Percentiles rank a stretch among this genome's conserved stretches.
Conservation (phyloP, 2,113 vertebrate species). For the Cyprinodon brontotheroides region DNA sequence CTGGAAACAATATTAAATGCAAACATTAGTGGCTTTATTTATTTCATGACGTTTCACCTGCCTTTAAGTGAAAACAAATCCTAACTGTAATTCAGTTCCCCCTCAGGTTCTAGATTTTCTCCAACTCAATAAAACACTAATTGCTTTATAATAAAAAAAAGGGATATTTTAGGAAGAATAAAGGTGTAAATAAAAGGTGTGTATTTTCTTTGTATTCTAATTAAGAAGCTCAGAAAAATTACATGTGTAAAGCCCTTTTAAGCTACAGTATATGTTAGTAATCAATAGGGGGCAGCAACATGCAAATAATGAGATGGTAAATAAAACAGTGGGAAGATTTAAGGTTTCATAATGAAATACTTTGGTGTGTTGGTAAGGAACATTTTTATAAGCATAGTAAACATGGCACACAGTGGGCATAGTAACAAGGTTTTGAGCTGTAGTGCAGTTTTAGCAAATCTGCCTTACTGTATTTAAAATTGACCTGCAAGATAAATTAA, state of each 20-base stretch:
- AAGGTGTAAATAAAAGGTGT: background rate
- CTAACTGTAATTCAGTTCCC: background rate
- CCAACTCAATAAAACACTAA: background rate
- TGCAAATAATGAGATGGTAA: background rate
- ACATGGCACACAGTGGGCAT: background rate
- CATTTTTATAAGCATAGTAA: background rate
- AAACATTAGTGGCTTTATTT: too few species aligned
- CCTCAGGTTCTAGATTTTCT: too few species aligned
- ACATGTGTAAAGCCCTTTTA: background rate
- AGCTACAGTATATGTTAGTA: background rate
- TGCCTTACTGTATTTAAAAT: background rate
- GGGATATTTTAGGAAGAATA: background rate
- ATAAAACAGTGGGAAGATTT: background rate
- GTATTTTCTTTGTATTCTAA: background rate
- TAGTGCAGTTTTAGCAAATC: background rate
- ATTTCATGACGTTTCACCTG: too few species aligned
- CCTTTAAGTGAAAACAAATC: too few species aligned
- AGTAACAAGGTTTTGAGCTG: background rate
- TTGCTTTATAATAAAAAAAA: background rate
- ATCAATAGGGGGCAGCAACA: constrained; percentile 15
- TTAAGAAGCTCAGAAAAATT: background rate
- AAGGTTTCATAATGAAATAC: too few species aligned
- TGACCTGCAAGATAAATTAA: background rate
- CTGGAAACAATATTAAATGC: too few species aligned
- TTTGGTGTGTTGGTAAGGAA: too few species aligned